Evolutionary conservation across 2,113 vertebrate genomes (phyloP).

Genomic region (Atractosteus spatula): DNA sequence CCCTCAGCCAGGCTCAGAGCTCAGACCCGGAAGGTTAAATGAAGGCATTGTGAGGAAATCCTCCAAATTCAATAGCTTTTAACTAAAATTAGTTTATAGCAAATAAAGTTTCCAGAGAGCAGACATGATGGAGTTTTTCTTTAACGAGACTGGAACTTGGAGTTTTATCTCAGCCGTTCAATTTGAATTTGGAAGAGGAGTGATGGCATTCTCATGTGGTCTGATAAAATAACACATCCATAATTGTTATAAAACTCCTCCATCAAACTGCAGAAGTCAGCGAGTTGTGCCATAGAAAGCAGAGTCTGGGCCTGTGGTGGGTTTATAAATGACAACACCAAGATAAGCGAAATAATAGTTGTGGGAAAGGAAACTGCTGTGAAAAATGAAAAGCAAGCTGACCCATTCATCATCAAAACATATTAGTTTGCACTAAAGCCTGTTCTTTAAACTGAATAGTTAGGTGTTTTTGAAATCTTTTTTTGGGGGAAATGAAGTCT

Average conservation of each 20-base stretch:
- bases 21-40: background rate
- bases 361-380: background rate
- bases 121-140: conserved; percentile 3
- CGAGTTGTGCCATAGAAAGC: background rate
- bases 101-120: conserved; percentile 5
- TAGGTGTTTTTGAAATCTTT: background rate
- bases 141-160: conserved; percentile 6
- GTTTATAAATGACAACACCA: conserved; percentile 1
- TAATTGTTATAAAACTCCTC: conserved; percentile 15
- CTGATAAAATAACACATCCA: conserved; percentile 15
- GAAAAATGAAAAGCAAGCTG: background rate
- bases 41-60: background rate
- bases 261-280: conserved; percentile 14
- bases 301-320: background rate
- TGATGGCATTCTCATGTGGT: background rate
- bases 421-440: background rate
- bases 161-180: conserved; percentile 7
- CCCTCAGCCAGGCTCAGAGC: background rate
- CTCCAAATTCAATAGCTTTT: background rate
- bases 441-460: background rate
- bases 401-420: conserved; percentile 17
- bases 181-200: conserved; percentile 14
- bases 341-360: conserved; percentile 18
- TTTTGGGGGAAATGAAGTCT: background rate
- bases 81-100: background rate